These are phyloP conservation scores for Tuta absoluta DNA, from an alignment of 2,888 invertebrate genomes.

Conservation along the genomic window DNA sequence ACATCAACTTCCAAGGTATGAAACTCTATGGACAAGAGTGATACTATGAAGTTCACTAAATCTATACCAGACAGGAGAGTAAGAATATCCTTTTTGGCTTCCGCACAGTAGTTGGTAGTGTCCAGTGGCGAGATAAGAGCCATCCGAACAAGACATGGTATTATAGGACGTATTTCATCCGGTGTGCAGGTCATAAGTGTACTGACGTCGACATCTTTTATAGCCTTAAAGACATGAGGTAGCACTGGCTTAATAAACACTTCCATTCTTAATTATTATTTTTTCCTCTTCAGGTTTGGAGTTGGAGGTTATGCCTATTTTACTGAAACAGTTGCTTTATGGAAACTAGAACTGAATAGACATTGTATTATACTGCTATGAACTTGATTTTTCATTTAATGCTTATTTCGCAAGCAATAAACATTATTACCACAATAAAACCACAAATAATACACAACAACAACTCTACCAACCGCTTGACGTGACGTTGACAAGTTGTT, in stretches of 20 bases:
- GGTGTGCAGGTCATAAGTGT: constrained; percentile 87
- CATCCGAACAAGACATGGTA: constrained; percentile 96
- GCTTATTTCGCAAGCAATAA: too few species aligned
- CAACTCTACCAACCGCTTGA: too few species aligned
- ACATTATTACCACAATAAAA: too few species aligned
- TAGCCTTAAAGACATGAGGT: constrained; percentile 87
- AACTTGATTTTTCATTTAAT: too few species aligned
- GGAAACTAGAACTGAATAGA: neutral
- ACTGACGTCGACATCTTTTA: constrained; percentile 91
- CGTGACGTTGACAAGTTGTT: too few species aligned
- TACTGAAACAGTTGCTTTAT: neutral
- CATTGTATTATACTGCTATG: too few species aligned
- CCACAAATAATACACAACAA: too few species aligned
- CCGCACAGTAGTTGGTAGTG: constrained; percentile 90
- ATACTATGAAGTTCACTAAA: constrained; percentile 96
- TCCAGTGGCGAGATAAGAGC: constrained; percentile 93
- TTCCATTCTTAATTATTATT: constrained; percentile 49
- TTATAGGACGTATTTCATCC: constrained; percentile 91
- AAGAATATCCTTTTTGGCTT: constrained; percentile 92
- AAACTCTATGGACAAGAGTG: constrained; percentile 95
- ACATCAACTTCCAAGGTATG: constrained; percentile 95
- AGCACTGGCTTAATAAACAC: constrained; percentile 81
- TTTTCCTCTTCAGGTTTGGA: neutral
- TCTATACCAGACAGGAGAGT: constrained; percentile 96
- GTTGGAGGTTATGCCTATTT: neutral